Conservation (phyloP, 2,113 vertebrate species). For the Gobio gobio region DNA sequence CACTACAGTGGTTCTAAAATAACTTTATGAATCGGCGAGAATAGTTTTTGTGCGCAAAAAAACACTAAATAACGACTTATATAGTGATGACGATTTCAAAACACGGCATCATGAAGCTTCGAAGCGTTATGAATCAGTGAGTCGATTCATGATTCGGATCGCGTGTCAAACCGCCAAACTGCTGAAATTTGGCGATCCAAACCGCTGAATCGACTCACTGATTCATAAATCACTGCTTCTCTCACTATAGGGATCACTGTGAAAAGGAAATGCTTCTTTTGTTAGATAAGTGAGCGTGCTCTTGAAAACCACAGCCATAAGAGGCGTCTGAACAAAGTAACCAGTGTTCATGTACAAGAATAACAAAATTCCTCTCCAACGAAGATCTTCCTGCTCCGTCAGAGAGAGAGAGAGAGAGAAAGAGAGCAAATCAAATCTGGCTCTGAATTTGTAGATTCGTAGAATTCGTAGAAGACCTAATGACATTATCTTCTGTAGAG, state of each 20-base stretch:
- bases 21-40: too few species aligned
- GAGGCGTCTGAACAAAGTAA: neutral
- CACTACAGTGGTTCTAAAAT: too few species aligned
- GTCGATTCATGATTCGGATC: too few species aligned
- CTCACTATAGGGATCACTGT: conserved; percentile 5
- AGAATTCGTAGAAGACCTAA: neutral
- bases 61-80: too few species aligned
- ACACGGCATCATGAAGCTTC: too few species aligned
- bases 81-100: too few species aligned
- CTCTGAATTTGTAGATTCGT: neutral
- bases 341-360: conserved; percentile 8
- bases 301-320: neutral
- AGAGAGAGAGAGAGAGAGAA: neutral
- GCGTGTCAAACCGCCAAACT: too few species aligned
- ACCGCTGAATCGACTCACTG: too few species aligned
- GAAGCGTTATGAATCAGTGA: too few species aligned
- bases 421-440: neutral
- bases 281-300: conserved; percentile 2
- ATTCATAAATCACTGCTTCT: conserved; percentile 12
- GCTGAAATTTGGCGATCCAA: too few species aligned
- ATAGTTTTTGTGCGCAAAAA: too few species aligned
- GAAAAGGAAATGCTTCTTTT: conserved; percentile 18
- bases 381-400: neutral
- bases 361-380: conserved; percentile 3
- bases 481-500: neutral